These are phyloP conservation scores for Chrysomallon squamiferum DNA, from an alignment of 1,140 invertebrate genomes.

Conservation along the genomic window DNA sequence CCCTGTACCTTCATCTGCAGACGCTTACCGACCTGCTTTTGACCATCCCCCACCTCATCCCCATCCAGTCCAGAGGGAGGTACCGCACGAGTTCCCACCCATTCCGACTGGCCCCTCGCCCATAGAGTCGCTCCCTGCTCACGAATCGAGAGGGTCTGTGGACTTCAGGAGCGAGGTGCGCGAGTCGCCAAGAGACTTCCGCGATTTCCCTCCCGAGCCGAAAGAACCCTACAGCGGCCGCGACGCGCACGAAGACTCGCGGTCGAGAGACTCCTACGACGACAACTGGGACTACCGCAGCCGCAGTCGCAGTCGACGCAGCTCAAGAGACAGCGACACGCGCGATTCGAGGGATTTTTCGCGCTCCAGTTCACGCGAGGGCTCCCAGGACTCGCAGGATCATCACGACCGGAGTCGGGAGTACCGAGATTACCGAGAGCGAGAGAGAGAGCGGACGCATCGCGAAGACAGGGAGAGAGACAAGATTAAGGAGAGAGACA, in stretches of 20 bases:
- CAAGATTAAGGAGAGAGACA: slow-evolving; percentile 62
- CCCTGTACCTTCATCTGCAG: slow-evolving; percentile 19
- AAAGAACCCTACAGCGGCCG: slow-evolving; percentile 20
- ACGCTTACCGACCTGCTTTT: slow-evolving; percentile 41
- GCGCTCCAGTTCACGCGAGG: slow-evolving; percentile 15
- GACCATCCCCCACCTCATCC: slow-evolving; percentile 25
- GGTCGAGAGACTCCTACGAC: slow-evolving; percentile 21
- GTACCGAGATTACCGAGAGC: slow-evolving; percentile 26
- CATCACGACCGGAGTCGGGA: slow-evolving; percentile 22
- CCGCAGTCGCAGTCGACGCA: slow-evolving; percentile 14
- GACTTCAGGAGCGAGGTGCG: background rate
- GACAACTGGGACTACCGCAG: slow-evolving; percentile 18
- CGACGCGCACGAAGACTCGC: slow-evolving; percentile 26
- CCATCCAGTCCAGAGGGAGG: slow-evolving; percentile 26
- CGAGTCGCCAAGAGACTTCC: slow-evolving; percentile 17
- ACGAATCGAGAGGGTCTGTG: background rate
- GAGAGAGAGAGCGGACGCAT: slow-evolving; percentile 39
- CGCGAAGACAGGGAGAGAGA: slow-evolving; percentile 42
- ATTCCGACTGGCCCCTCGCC: background rate
- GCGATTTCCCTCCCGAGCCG: slow-evolving; percentile 30
- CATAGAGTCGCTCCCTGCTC: background rate
- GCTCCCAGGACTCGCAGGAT: slow-evolving; percentile 26
- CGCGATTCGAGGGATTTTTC: slow-evolving; percentile 11
- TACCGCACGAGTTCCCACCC: slow-evolving; percentile 13
- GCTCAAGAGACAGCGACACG: slow-evolving; percentile 27